Base-by-base conservation (phyloP, 2,888 invertebrate species). In the Gari tellinella region DNA sequence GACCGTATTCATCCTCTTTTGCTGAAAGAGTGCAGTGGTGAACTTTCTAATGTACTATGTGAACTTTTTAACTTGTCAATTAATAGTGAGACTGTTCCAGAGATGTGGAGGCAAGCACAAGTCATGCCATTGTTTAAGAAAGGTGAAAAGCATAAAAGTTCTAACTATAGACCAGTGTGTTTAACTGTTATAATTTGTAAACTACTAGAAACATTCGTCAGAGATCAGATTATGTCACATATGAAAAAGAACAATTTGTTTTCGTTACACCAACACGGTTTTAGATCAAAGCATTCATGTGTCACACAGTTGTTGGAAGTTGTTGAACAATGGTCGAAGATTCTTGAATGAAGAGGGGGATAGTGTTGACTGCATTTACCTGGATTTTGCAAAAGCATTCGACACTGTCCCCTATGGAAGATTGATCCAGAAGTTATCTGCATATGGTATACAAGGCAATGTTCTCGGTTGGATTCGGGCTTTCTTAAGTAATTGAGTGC, bases 381-480 rank as follows among this genome's bases (percentile, higher is more conserved):
- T 40, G 64, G 49, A 19, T 53, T 63, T 63, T n/a, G 2, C 17
- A 1, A 63, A 63, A 19, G 63, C 53, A 1, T 63, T 63, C 19
- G 63, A 63, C 37, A 45, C 25, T 53, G 63, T 63, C 0, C 63
- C 63, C 15, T 40, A 63, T 25, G 19, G 31, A 10, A 52, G 52
- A 49, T 17, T 62, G 12, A 17, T 52, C 14, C 4, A 51, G 10
- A 62, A 62, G 25, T 38, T 62, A 12, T 15, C 17, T n/a, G 23
- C 23, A 3, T 26, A 48, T 40, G 61, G 61, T 41, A 40, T 64
- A 4, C n/a, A 26, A 48, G 56, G 41, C 7, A 17, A 38, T 4
- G 26, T 40, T n/a, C 1, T 23, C 12, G 23, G 17, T 1, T 64
- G 64, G 56, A 56, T 48, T 17, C 5, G 21, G 8, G 15, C 37